Evolutionary conservation across 2,888 invertebrate genomes (phyloP), one percentile per base, ranked within the genome.

Genomic region (Dryadula phaetusa): DNA sequence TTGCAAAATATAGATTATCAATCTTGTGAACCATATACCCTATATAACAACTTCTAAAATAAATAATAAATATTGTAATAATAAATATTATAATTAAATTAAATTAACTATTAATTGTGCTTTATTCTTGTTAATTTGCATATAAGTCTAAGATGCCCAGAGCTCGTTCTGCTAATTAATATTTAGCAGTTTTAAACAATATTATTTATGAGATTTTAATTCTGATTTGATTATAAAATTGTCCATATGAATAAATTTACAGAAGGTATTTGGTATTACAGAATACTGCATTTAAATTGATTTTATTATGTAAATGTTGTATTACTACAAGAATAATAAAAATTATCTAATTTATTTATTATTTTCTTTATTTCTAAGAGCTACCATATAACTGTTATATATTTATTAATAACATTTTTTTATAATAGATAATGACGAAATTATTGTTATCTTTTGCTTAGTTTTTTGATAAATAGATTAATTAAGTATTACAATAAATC

Each of bases 171-270:
- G 14, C 12, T 54, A 37, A 37, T 56, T 44, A 58, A 25, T 6
- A 58, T 25, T 42, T 28, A 16, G n/a, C 28, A 37, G 42, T 25
- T 28, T 58, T 16, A 58, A 44, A 44, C 28, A 58, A 44, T 42
- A 8, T 58, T 25, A 60, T 60, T 60, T 44, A 28, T 18, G 7
- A 44, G 44, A 25, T 60, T 60, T 60, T 28, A 60, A 28, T 60
- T 44, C 18, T 6, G 12, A 42, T 25, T 42, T 44, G 28, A 44
- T 60, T 16, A 60, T 60, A 44, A 60, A 42, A 60, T 60, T 28
- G 28, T 18, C 28, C 14, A 44, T 44, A 60, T 60, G 60, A 60
- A 60, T 60, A 60, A 60, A 44, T 60, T 60, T 44, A 42, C 44
- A 44, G n/a, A n/a, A n/a, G n/a, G 18, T 28, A 28, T 60, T 16